Evolutionary conservation across 2,888 invertebrate species (phyloP).

Genomic region (Rotaria socialis): DNA sequence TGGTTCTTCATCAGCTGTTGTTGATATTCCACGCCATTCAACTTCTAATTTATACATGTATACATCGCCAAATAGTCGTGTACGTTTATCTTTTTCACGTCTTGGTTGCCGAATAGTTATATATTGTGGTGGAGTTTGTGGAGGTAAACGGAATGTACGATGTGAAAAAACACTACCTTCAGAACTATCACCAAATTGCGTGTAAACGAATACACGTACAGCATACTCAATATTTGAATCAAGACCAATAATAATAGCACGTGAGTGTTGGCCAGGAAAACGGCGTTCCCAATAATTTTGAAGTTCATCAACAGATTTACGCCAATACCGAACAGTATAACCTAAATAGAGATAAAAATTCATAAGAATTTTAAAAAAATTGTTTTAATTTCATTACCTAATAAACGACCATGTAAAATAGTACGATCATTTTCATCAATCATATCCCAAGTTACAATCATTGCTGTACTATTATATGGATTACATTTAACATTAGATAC

Average conservation of each 20-base stretch:
- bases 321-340: conserved; percentile 46
- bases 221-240: conserved; percentile 44
- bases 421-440: conserved; percentile 44
- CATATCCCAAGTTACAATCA: conserved; percentile 45
- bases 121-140: conserved; percentile 41
- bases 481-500: conserved; percentile 44
- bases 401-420: conserved; percentile 41
- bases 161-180: conserved; percentile 41
- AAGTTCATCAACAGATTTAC: conserved; percentile 33
- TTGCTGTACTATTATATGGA: conserved; percentile 44
- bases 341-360: background rate
- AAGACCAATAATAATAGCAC: conserved; percentile 46
- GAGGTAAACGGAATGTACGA: conserved; percentile 46
- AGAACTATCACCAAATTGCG: conserved; percentile 43
- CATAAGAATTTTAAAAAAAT: too few species aligned
- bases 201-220: conserved; percentile 43
- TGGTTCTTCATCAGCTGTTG: conserved; percentile 44
- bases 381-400: background rate
- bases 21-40: conserved; percentile 46
- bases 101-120: conserved; percentile 43
- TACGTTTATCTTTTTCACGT: conserved; percentile 41
- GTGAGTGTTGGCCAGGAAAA: conserved; percentile 42
- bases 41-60: conserved; percentile 45
- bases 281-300: conserved; percentile 45
- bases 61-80: conserved; percentile 37